These are phyloP conservation scores for Scaeva pyrastri DNA, from an alignment of 2,888 invertebrate species.

Conservation along the genomic window DNA sequence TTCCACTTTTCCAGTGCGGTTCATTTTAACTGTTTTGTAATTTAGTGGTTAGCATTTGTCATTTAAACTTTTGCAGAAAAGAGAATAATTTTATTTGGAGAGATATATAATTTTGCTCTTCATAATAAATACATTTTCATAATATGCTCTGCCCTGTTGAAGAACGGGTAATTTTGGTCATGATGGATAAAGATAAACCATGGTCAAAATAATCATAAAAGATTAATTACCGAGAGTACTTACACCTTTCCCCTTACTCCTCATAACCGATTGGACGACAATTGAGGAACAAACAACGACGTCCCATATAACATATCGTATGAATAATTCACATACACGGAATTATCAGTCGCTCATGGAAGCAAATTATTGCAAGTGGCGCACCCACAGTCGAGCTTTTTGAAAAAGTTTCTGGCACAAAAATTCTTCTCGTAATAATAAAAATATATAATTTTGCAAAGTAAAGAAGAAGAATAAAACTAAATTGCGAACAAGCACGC, in stretches of 20 bases:
- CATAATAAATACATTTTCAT: slow-evolving; percentile 1
- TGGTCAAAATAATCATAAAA: slow-evolving; percentile 50
- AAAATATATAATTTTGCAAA: no score
- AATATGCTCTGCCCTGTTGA: slow-evolving; percentile 4
- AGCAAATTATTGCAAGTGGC: slow-evolving; percentile 31
- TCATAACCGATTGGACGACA: slow-evolving; percentile 20
- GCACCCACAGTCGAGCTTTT: slow-evolving; percentile 6
- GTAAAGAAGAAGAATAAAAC: no score
- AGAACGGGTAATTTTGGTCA: slow-evolving; percentile 30
- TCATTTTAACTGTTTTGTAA: slow-evolving; percentile 9
- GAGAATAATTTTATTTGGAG: no score
- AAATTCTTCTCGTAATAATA: no score
- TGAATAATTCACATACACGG: slow-evolving; percentile 60
- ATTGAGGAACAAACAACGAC: slow-evolving; percentile 7
- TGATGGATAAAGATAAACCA: slow-evolving; percentile 32
- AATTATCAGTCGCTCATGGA: slow-evolving; percentile 46
- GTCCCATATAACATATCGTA: slow-evolving; percentile 29
- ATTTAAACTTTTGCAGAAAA: not conserved
- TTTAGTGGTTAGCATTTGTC: slow-evolving; percentile 29
- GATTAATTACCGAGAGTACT: slow-evolving; percentile 68
- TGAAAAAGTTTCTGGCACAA: no score
- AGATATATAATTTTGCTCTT: no score
- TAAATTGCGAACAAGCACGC: no score
- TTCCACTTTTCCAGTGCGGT: slow-evolving; percentile 17
- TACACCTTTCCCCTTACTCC: not conserved